Base-by-base conservation (phyloP, 2,888 invertebrate genomes). In the Mylabris sibirica region DNA sequence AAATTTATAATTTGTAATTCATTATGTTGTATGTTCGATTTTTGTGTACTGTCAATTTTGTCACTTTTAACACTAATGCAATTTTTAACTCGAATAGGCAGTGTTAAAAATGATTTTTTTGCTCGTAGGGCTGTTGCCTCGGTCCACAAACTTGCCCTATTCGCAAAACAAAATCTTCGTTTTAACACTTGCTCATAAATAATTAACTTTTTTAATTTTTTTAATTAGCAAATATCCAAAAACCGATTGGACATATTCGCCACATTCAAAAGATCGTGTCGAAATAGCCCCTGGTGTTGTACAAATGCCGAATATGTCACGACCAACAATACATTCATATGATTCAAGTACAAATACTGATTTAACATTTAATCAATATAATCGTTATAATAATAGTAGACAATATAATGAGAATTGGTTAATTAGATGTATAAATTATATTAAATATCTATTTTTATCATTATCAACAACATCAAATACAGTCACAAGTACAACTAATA, bases 201-300 rank as follows among this genome's bases (percentile, higher is more conserved):
- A 30, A 30, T 34, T 34, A 34, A 6, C 9, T 38, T 38, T 38
- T 3, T 38, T 14, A 2, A 38, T 14, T 38, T 38, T 1, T 5
- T 38, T 2, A 17, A 44, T 17, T 88, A 96, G 96, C 84, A 91
- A 91, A 84, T 94, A 92, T 82, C 95, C 95, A 5, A 96, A 96
- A 86, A 96, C 96, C 70, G 96, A 96, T 85, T 96, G 95, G 86
- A 95, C 95, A 9, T 96, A 96, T 84, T 94, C 95, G 1, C 90
- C 89, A 72, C 86, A 92, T 76, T 95, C 95, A n/a, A 91, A 91
- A 75, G 93, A 93, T 86, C 90, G 94, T 64, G 91, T 92, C 76
- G 93, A 93, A 83, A 86, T 94, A 67, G 92, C 92, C 0, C 93
- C 93, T 0, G 94, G 94, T 1, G 89, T 94, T 66, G 88, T 94